Conservation (phyloP, 1,140 invertebrate genomes). For the Vanessa atalanta region DNA sequence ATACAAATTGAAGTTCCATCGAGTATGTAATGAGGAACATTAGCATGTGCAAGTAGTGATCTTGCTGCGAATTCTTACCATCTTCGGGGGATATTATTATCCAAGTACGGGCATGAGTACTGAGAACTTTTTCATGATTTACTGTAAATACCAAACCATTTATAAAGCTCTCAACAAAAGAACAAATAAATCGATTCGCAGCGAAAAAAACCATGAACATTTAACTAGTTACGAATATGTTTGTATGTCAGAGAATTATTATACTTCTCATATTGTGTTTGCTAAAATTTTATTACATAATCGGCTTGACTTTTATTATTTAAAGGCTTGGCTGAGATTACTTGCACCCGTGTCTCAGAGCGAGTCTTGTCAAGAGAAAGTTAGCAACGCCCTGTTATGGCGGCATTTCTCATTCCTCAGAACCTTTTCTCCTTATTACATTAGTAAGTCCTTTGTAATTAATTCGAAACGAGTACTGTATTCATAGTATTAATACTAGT, state of each 20-base stretch:
- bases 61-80: slow-evolving; percentile 43
- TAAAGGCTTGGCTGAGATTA: slow-evolving; percentile 46
- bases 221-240: neutral
- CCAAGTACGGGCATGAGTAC: slow-evolving; percentile 49
- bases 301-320: slow-evolving; percentile 17
- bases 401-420: slow-evolving; percentile 72
- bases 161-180: slow-evolving; percentile 28
- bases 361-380: slow-evolving; percentile 64
- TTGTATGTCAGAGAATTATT: neutral
- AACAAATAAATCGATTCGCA: neutral
- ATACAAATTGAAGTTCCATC: slow-evolving; percentile 22
- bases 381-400: slow-evolving; percentile 71
- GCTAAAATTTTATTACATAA: neutral
- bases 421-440: slow-evolving; percentile 70
- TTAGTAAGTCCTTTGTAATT: slow-evolving; percentile 55
- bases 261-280: neutral
- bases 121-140: slow-evolving; percentile 46
- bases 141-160: slow-evolving; percentile 40
- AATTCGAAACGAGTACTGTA: neutral
- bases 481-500: neutral
- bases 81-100: slow-evolving; percentile 53
- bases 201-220: neutral
- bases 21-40: slow-evolving; percentile 58
- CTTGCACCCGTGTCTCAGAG: slow-evolving; percentile 43
- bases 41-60: slow-evolving; percentile 49